Evolutionary conservation across 2,797 vertebrate species (phyloP).

Genomic region (Falco peregrinus): DNA sequence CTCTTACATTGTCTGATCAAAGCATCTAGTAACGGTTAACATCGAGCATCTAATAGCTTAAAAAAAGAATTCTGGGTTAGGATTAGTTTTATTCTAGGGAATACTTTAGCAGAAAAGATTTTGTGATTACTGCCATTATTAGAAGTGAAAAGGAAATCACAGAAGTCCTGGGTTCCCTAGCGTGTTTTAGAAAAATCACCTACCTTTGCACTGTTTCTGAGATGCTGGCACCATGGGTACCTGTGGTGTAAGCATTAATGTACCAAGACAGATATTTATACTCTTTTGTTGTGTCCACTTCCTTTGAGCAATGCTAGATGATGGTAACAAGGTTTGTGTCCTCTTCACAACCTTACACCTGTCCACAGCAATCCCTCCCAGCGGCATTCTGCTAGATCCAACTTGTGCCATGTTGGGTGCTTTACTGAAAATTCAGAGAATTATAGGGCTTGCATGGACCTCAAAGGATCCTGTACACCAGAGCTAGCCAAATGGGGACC

Average conservation of each 20-base stretch:
- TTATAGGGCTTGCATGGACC: background rate
- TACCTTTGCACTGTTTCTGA: background rate
- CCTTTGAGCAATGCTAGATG: background rate
- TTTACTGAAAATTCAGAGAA: background rate
- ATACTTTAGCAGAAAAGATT: background rate
- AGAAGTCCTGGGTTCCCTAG: background rate
- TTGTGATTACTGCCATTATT: background rate
- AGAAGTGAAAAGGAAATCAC: constrained; percentile 8
- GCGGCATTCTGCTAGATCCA: background rate
- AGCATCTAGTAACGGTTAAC: background rate
- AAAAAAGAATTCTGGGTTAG: background rate
- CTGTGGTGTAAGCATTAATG: background rate
- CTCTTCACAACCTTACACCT: background rate
- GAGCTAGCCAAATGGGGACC: background rate
- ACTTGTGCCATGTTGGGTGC: background rate
- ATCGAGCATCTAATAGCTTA: background rate
- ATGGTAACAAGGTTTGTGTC: background rate
- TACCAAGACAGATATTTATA: background rate
- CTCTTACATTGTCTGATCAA: background rate
- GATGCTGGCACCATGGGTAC: background rate
- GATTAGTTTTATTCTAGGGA: background rate
- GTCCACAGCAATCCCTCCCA: background rate
- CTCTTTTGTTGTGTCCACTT: background rate
- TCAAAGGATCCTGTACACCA: background rate
- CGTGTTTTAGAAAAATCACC: background rate